These are phyloP conservation scores for Mimumesa dahlbomi DNA, from an alignment of 2,888 invertebrate species.

Conservation along the genomic window DNA sequence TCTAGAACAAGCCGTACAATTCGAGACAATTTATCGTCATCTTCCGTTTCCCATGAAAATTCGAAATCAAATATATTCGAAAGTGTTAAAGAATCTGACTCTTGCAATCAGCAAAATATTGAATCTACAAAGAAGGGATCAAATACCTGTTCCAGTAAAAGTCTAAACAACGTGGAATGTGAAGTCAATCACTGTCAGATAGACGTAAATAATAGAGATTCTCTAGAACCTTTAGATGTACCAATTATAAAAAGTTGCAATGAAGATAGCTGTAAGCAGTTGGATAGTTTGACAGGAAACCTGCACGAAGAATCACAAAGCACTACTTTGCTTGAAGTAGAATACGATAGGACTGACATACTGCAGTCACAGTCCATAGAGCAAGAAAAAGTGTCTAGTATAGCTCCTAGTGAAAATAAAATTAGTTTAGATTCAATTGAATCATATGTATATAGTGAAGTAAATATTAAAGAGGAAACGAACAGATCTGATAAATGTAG, in stretches of 20 bases:
- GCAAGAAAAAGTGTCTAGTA: constrained; percentile 28
- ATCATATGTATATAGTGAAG: constrained; percentile 30
- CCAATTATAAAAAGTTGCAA: not conserved
- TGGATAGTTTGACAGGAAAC: constrained; percentile 14
- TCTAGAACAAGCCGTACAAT: constrained; percentile 6
- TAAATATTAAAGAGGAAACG: constrained; percentile 32
- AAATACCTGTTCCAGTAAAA: constrained; percentile 9
- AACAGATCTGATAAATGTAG: constrained; percentile 28
- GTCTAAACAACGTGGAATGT: not conserved
- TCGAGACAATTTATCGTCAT: constrained; percentile 4
- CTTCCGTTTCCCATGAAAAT: constrained; percentile 23
- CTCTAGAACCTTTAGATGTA: not conserved
- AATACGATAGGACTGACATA: constrained; percentile 14
- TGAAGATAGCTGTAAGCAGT: constrained; percentile 8
- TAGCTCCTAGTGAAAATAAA: constrained; percentile 35
- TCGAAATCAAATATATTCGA: constrained; percentile 29
- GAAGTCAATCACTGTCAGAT: constrained; percentile 1
- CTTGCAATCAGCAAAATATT: constrained; percentile 10
- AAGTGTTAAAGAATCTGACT: constrained; percentile 22
- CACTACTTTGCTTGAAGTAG: not conserved
- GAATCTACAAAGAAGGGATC: constrained; percentile 23
- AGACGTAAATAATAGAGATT: constrained; percentile 7
- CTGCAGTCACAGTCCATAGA: not conserved
- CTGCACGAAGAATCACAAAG: constrained; percentile 31
- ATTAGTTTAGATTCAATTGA: constrained; percentile 28